Conservation (phyloP, 2,113 vertebrate genomes). For the Phocoena sinus region DNA sequence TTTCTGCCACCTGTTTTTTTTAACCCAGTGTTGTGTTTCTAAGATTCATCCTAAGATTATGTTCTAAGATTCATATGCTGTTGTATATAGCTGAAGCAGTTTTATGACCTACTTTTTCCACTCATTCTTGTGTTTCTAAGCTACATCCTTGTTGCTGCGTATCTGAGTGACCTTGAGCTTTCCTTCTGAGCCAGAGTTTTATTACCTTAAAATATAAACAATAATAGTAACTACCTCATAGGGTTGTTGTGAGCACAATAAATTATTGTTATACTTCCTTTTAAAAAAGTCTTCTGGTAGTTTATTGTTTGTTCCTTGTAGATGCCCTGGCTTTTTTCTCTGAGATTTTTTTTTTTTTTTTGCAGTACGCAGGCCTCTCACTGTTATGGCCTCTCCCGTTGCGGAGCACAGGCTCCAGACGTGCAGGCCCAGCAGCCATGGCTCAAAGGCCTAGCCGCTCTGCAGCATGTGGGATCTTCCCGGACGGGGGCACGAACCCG, state of each 20-base stretch:
- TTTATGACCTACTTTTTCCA: constrained; percentile 7
- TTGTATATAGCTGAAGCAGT: neutral
- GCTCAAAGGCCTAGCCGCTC: no score
- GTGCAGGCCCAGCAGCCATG: no score
- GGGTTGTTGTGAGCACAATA: neutral
- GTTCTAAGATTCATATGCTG: constrained; percentile 21
- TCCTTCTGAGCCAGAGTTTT: neutral
- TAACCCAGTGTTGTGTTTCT: constrained; percentile 1
- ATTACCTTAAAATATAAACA: constrained; percentile 11
- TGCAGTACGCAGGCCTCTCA: no score
- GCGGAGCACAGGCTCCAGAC: no score
- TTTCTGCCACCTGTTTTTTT: constrained; percentile 27
- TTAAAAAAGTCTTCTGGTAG: neutral
- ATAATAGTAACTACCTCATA: neutral
- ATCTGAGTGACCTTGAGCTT: neutral
- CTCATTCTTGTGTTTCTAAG: neutral
- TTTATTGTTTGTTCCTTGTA: neutral
- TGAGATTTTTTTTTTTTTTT: neutral
- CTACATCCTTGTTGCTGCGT: neutral
- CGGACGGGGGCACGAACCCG: no score
- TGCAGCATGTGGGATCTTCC: no score
- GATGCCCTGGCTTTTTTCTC: neutral
- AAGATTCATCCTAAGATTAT: constrained; percentile 2
- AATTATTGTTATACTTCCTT: neutral
- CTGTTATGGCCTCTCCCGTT: no score